Conservation (phyloP, 1,140 invertebrate genomes). For the Homarus americanus region DNA sequence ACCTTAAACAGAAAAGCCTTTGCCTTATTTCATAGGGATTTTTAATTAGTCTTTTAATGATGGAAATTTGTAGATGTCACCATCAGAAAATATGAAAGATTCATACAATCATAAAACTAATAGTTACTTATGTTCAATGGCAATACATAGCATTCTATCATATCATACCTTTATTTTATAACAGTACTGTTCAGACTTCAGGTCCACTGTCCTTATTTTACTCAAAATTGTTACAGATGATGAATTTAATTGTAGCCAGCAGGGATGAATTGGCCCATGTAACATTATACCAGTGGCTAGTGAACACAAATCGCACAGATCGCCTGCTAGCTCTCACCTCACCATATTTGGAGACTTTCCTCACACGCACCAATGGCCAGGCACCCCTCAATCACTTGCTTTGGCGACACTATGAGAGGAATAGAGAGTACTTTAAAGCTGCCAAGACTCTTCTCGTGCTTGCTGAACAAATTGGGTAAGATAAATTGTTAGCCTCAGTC, state of each 20-base stretch:
- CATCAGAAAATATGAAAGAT: too few species aligned
- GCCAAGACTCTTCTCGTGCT: slow-evolving; percentile 93
- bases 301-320: slow-evolving; percentile 85
- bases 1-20: too few species aligned
- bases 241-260: slow-evolving; percentile 78
- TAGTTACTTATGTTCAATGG: background rate
- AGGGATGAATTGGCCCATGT: slow-evolving; percentile 94
- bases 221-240: slow-evolving; percentile 71
- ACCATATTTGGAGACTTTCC: slow-evolving; percentile 76
- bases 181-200: background rate
- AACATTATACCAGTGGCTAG: slow-evolving; percentile 95
- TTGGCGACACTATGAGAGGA: slow-evolving; percentile 97
- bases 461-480: slow-evolving; percentile 83
- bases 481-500: background rate
- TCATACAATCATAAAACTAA: background rate
- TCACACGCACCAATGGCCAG: slow-evolving; percentile 76
- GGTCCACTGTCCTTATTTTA: background rate
- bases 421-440: slow-evolving; percentile 94
- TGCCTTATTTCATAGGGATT: too few species aligned
- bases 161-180: too few species aligned
- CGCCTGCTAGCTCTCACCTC: slow-evolving; percentile 86
- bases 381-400: slow-evolving; percentile 88
- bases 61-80: too few species aligned
- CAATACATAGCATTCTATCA: background rate
- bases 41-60: too few species aligned